Base-by-base conservation (phyloP, 2,113 vertebrate species). In the Hippocampus mohnikei region DNA sequence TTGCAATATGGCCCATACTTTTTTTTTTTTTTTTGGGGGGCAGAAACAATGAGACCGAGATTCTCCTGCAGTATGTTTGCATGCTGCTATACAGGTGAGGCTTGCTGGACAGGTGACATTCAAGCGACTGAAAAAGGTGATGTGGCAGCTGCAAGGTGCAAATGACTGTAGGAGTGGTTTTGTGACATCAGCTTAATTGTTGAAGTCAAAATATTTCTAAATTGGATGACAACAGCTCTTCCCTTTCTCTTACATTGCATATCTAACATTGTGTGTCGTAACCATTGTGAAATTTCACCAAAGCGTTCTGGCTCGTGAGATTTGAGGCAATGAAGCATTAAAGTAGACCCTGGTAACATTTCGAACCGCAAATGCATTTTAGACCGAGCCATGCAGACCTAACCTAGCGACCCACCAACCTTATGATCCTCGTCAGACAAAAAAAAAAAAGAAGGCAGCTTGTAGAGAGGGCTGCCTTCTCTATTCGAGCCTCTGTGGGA, bases 361-460 rank as follows among this genome's bases (percentile, higher is more conserved):
- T 87, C 70, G 81, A 87, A 85, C 83, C 84, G 84, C 88, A 85
- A 84, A 83, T 84, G 73, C 83, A 79, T 88, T 91, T 90, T 87
- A 84, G 88, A 87, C 76, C 75, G 73, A 82, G 81, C 70, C 66
- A 71, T 77, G 78, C 78, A 79, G 77, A 84, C 74, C 52, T n/a
- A 55, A 55, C 52, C 21, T 23, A 53, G 13, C n/a, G 3, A 37
- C 48, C 55, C 75, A 11, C 70, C 64, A 25, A 48, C 50, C 56
- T 68, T 46, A 52, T 74, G 77, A 73, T 61, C 75, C 62, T 71
- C 81, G 84, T 75, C 71, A 78, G 67, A 80, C 68, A 81, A 68
- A 72, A 66, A 80, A 62, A 70, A 68, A 72, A 64, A 81, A 63
- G 69, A 61, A 56, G 62, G 70, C 3, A 61, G 46, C 44, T 69